Base-by-base conservation (phyloP, 2,113 vertebrate species). In the Oryzias celebensis region DNA sequence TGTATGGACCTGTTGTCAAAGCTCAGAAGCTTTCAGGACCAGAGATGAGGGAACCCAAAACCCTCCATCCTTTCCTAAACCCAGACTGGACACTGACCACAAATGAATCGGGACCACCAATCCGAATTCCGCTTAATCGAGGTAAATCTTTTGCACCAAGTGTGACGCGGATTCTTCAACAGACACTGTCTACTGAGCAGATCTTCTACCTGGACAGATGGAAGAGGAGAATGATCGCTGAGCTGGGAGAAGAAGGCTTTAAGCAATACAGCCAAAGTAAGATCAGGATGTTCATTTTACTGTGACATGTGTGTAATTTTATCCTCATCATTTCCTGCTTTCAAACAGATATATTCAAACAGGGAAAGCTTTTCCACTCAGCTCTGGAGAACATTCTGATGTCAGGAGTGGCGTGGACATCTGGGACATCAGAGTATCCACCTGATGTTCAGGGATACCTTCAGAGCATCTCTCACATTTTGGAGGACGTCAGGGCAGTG, bases 221-320 rank as follows among this genome's bases (percentile, higher is more conserved):
- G 97, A 96, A 90, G 81, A 93, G 85, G 73, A 94, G 60, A 67
- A 98, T 96, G 96, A 88, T 94, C 50, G 83, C 83, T 46, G 78
- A 98, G 60, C 92, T 98, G 4, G 97, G 97, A 72, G 91, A 95
- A 65, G 93, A 95, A 31, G 96, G 96, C 41, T 99, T 98, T 83
- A 91, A 83, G 50, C 89, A 94, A 55, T 95, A 98, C 58, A 94
- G 81, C 52, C 89, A 90, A 86, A 94, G 97, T 98, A 85, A 71
- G 84, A 61, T 54, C 22, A 47, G 16, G 15, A n/a, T 48, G 2
- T 18, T 48, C 7, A n/a, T 18, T 48, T 45, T 45, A n/a, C 3
- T n/a, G n/a, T n/a, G 7, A 16, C 16, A 3, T 18, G 22, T 68
- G 71, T 20, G 58, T 10, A 36, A 2, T 12, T 36, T 36, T 10